Evolutionary conservation across 2,888 invertebrate species (phyloP).

Genomic region (Acronicta psi): DNA sequence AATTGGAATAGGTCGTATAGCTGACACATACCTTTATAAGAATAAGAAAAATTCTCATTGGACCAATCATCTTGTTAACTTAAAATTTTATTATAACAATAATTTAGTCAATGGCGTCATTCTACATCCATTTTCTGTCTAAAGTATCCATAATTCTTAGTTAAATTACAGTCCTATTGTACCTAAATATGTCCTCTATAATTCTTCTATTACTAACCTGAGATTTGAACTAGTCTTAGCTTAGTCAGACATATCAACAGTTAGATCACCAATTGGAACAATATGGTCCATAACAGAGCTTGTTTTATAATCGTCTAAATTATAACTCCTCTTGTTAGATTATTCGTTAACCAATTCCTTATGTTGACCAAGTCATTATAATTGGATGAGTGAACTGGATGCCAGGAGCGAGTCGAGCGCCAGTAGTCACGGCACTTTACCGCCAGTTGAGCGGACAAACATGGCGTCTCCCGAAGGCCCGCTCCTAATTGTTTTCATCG

Average conservation of each 20-base stretch:
- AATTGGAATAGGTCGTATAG: background rate
- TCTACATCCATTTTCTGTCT: too few species aligned
- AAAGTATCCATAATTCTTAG: too few species aligned
- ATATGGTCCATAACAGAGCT: too few species aligned
- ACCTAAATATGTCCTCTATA: too few species aligned
- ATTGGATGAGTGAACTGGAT: constrained; percentile 62
- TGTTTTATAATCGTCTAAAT: background rate
- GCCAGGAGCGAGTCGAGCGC: constrained; percentile 42
- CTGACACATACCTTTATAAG: too few species aligned
- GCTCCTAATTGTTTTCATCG: constrained; percentile 69
- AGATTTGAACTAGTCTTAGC: too few species aligned
- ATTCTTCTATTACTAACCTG: too few species aligned
- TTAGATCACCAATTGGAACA: too few species aligned
- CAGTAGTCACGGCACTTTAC: constrained; percentile 75
- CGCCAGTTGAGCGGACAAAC: constrained; percentile 57
- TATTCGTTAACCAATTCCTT: constrained; percentile 33
- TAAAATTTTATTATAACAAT: too few species aligned
- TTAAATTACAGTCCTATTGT: too few species aligned
- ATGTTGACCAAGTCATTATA: constrained; percentile 55
- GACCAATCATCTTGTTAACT: background rate
- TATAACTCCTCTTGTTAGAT: background rate
- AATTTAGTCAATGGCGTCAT: too few species aligned
- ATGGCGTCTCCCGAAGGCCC: constrained; percentile 58
- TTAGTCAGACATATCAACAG: background rate
- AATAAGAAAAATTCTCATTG: background rate